phyloP scores from a whole-genome alignment of 2,888 invertebrate species.

The Bellardia bayeri region DNA sequence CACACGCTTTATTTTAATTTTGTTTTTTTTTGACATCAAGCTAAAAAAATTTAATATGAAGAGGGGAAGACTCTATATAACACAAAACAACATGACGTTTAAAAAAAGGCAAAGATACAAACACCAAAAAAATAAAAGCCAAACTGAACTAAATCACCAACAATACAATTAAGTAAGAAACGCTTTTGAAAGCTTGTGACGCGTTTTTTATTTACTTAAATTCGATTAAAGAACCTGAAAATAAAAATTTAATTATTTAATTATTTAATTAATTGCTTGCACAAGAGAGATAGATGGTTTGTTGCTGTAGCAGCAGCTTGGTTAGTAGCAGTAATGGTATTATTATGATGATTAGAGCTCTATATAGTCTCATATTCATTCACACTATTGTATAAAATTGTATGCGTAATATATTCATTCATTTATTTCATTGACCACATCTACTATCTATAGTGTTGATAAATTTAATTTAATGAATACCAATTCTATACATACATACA shows the following conservation, averaged over 20 bases:
- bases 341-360: constrained; percentile 21
- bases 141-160: constrained; percentile 30
- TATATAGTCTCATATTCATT: background rate
- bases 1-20: constrained; percentile 66
- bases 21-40: constrained; percentile 1
- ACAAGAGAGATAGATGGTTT: background rate
- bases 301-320: background rate
- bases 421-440: constrained; percentile 39
- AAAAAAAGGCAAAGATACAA: constrained; percentile 20
- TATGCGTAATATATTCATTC: background rate
- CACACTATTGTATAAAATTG: background rate
- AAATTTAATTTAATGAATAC: constrained; percentile 67
- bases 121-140: background rate
- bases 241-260: constrained; percentile 55
- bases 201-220: constrained; percentile 71
- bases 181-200: constrained; percentile 47
- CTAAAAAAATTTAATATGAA: background rate
- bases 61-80: background rate
- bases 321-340: constrained; percentile 12
- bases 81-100: constrained; percentile 52
- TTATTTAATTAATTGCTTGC: constrained; percentile 72
- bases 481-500: constrained; percentile 33
- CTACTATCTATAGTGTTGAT: constrained; percentile 60
- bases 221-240: constrained; percentile 67
- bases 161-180: constrained; percentile 43